Percentiles rank a stretch among this genome's conserved stretches.
phyloP scores from a whole-genome alignment of 2,888 invertebrate species.

The Drosophila anomelani region DNA sequence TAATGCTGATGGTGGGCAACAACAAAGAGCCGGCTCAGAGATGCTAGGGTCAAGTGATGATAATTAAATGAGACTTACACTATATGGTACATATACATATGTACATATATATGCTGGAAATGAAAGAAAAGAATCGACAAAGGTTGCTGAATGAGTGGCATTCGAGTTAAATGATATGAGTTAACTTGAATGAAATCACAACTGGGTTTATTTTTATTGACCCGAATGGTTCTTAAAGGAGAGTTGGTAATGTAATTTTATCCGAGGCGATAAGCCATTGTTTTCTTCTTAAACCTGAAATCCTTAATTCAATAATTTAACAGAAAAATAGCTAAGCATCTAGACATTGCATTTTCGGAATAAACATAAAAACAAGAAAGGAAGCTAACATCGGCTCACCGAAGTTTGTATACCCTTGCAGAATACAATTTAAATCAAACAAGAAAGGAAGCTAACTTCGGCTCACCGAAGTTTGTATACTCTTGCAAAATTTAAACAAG shows the following conservation, averaged over 20 bases:
- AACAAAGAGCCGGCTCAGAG: constrained; percentile 21
- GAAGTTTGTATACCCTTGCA: too few species aligned
- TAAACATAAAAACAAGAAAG: too few species aligned
- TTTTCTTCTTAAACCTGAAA: background rate
- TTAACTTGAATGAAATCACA: constrained; percentile 7
- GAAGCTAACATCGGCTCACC: too few species aligned
- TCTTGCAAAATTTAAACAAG: too few species aligned
- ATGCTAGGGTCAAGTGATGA: constrained; percentile 24
- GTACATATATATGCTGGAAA: background rate
- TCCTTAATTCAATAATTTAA: background rate
- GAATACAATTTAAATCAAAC: too few species aligned
- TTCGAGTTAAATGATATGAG: constrained; percentile 1
- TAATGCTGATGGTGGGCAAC: constrained; percentile 55
- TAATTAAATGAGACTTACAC: constrained; percentile 30
- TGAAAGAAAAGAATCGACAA: background rate
- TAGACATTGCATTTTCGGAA: too few species aligned
- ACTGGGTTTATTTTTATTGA: background rate
- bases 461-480: too few species aligned
- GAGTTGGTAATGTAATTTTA: background rate
- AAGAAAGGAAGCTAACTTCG: too few species aligned
- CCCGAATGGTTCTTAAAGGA: background rate
- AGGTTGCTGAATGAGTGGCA: background rate
- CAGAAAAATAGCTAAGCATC: background rate
- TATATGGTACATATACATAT: background rate
- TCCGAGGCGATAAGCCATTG: background rate